A percentile compares a stretch with the other conserved stretches of the same genome.
These are phyloP conservation scores for Apocrypta bakeri DNA, from an alignment of 1,140 invertebrate species.

Conservation along the genomic window DNA sequence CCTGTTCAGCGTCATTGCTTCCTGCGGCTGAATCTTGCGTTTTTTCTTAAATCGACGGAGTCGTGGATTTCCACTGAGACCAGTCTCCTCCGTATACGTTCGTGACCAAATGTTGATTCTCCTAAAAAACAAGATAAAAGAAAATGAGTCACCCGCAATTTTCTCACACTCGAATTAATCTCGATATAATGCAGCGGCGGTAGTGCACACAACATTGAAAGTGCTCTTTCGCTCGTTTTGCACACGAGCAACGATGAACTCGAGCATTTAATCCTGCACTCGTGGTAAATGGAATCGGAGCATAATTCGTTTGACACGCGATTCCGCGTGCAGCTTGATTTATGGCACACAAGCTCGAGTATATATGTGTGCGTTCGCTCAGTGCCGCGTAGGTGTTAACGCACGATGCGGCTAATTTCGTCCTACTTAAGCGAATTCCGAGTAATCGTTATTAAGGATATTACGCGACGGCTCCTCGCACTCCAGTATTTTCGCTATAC, in stretches of 20 bases:
- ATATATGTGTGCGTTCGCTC: not conserved
- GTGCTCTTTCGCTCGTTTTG: not conserved
- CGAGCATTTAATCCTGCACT: constrained; percentile 18
- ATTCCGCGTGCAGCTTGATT: constrained; percentile 52
- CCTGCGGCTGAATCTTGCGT: too few species aligned
- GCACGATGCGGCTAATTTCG: constrained; percentile 24
- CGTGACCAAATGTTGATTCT: too few species aligned
- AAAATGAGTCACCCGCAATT: not conserved
- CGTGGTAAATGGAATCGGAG: constrained; percentile 37
- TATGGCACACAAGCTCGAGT: constrained; percentile 33
- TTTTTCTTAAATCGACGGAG: too few species aligned
- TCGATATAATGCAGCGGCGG: not conserved
- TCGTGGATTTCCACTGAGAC: too few species aligned
- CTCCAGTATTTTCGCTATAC: not conserved
- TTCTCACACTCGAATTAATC: not conserved
- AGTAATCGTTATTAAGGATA: constrained; percentile 29
- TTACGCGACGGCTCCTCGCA: not conserved
- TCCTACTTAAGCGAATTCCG: constrained; percentile 22
- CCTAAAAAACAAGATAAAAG: too few species aligned
- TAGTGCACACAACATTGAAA: not conserved
- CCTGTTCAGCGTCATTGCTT: not conserved
- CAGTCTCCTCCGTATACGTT: too few species aligned
- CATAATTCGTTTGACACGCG: constrained; percentile 38
- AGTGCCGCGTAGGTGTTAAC: constrained; percentile 14
- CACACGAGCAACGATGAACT: constrained; percentile 15